phyloP scores from a whole-genome alignment of 2,113 vertebrate species.

The Tenebrosternarchus preto region DNA sequence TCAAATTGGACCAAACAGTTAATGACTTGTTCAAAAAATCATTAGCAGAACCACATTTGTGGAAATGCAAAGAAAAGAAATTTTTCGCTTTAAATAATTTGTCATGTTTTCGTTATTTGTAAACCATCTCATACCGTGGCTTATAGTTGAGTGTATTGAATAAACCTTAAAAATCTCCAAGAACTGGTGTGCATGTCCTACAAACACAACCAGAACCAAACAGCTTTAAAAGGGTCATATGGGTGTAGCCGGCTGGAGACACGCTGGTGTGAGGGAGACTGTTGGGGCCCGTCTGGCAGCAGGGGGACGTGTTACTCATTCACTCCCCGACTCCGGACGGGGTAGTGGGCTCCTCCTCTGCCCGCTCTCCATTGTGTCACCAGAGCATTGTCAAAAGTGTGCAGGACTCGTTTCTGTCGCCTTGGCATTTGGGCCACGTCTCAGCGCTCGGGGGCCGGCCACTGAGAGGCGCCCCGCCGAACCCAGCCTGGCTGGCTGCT shows the following conservation, averaged over 20 bases:
- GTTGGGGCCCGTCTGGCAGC: background rate
- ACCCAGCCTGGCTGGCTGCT: conserved; percentile 52
- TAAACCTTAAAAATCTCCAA: background rate
- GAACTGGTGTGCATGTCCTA: background rate
- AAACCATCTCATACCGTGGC: background rate
- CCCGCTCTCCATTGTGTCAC: conserved; percentile 49
- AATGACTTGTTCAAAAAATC: no score
- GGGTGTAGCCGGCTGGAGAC: background rate
- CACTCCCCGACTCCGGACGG: background rate
- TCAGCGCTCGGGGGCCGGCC: conserved; percentile 65
- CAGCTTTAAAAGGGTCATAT: background rate
- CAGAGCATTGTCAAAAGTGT: conserved; percentile 57
- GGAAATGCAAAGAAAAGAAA: no score
- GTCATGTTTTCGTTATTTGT: background rate
- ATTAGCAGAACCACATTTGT: background rate
- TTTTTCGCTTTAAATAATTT: background rate
- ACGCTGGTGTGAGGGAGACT: background rate
- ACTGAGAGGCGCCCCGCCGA: conserved; percentile 62
- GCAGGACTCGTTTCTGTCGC: conserved; percentile 66
- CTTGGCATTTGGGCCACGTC: conserved; percentile 69
- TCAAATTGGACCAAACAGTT: no score
- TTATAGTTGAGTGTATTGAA: background rate
- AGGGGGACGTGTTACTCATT: conserved; percentile 5
- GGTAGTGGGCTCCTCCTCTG: conserved; percentile 60
- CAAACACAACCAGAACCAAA: background rate